Percentiles rank a stretch among this genome's conserved stretches.
Conservation (phyloP, 2,888 invertebrate species). For the Sinhomidia bicolor region DNA sequence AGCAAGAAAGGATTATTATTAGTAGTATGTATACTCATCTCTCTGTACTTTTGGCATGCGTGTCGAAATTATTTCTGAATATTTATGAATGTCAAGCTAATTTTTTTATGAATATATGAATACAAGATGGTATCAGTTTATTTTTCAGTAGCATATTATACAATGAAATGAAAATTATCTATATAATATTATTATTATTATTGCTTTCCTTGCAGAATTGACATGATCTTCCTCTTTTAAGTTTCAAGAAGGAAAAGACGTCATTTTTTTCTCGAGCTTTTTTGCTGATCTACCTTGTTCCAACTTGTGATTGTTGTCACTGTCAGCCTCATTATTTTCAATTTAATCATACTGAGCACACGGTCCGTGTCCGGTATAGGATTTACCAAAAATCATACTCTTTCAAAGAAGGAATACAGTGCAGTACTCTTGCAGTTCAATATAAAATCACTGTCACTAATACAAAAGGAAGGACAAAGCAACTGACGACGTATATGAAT, state of each 20-base stretch:
- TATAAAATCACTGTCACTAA: too few species aligned
- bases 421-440: background rate
- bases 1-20: too few species aligned
- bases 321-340: background rate
- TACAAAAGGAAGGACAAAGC: background rate
- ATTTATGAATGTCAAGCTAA: slow-evolving; percentile 60
- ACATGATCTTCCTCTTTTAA: background rate
- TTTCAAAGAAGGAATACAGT: background rate
- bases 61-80: slow-evolving; percentile 35
- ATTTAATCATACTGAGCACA: background rate
- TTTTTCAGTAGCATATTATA: background rate
- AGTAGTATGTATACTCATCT: too few species aligned
- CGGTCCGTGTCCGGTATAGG: background rate
- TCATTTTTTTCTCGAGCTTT: background rate
- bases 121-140: background rate
- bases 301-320: background rate
- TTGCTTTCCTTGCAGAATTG: slow-evolving; percentile 26
- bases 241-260: background rate
- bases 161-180: background rate
- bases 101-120: slow-evolving; percentile 22
- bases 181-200: background rate
- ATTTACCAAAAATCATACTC: background rate
- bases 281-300: background rate
- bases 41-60: background rate
- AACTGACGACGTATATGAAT: background rate